Evolutionary conservation across 2,888 invertebrate genomes (phyloP).

Genomic region (Mesoligia furuncula): DNA sequence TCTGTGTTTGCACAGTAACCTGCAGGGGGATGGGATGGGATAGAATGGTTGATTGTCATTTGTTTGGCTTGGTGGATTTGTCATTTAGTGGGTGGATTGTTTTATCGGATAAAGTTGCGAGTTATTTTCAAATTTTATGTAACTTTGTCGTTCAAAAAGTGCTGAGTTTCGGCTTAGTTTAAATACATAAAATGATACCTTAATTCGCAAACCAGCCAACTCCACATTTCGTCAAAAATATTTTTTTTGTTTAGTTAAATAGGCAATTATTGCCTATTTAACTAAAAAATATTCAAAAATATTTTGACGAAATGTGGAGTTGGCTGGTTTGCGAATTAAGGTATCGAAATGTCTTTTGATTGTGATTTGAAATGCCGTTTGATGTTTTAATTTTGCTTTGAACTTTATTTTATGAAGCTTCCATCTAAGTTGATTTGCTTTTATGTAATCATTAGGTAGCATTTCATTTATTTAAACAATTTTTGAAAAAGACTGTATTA

Average conservation of each 20-base stretch:
- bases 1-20: constrained; percentile 77
- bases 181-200: no score
- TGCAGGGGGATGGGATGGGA: not conserved
- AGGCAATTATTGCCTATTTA: no score
- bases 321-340: no score
- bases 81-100: constrained; percentile 17
- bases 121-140: not conserved
- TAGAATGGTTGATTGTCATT: constrained; percentile 36
- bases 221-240: no score
- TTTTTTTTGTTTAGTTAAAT: no score
- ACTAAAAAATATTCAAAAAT: no score
- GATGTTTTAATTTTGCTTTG: not conserved
- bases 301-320: no score
- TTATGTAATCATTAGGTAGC: not conserved
- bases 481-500: not conserved
- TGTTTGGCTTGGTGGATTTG: constrained; percentile 32
- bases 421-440: not conserved
- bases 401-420: not conserved
- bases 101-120: not conserved
- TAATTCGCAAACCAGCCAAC: no score
- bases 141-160: not conserved
- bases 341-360: not conserved
- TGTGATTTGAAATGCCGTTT: not conserved
- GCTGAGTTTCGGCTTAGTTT: not conserved
- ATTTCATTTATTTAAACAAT: not conserved